These are phyloP conservation scores for Lingula anatina DNA, from an alignment of 2,888 invertebrate genomes.

Conservation along the genomic window DNA sequence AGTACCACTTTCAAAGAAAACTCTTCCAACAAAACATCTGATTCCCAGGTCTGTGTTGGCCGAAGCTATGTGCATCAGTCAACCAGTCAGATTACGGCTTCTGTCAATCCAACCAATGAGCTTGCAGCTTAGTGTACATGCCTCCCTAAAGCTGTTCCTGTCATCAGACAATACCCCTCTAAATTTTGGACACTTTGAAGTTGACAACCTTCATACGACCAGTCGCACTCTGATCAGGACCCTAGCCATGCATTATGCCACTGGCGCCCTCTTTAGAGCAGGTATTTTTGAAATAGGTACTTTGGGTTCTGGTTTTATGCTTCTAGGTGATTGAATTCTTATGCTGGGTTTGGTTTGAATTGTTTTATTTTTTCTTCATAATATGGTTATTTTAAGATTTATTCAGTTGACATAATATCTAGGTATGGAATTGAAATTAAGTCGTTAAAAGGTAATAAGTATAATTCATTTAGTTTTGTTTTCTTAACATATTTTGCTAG, in stretches of 20 bases:
- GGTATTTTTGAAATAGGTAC: too few species aligned
- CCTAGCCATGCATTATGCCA: constrained; percentile 82
- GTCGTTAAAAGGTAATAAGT: too few species aligned
- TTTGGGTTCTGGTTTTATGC: too few species aligned
- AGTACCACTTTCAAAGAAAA: constrained; percentile 15
- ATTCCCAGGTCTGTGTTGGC: constrained; percentile 17
- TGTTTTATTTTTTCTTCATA: too few species aligned
- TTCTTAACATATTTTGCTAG: too few species aligned
- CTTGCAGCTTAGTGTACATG: constrained; percentile 77
- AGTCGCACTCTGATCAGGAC: constrained; percentile 76
- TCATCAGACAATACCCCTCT: constrained; percentile 88
- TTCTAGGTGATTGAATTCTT: too few species aligned
- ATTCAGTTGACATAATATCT: too few species aligned
- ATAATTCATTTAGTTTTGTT: too few species aligned
- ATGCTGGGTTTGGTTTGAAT: too few species aligned
- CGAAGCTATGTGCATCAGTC: constrained; percentile 15
- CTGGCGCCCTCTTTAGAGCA: constrained; percentile 84
- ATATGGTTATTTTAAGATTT: too few species aligned
- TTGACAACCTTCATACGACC: constrained; percentile 70
- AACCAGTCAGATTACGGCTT: constrained; percentile 54
- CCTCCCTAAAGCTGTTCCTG: constrained; percentile 75
- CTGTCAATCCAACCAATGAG: constrained; percentile 71
- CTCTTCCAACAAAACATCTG: background rate
- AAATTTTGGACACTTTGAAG: constrained; percentile 72
- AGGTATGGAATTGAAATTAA: too few species aligned